Evolutionary conservation across 2,113 vertebrate species (phyloP), one percentile per base, ranked within the genome.

Genomic region (Lota lota): DNA sequence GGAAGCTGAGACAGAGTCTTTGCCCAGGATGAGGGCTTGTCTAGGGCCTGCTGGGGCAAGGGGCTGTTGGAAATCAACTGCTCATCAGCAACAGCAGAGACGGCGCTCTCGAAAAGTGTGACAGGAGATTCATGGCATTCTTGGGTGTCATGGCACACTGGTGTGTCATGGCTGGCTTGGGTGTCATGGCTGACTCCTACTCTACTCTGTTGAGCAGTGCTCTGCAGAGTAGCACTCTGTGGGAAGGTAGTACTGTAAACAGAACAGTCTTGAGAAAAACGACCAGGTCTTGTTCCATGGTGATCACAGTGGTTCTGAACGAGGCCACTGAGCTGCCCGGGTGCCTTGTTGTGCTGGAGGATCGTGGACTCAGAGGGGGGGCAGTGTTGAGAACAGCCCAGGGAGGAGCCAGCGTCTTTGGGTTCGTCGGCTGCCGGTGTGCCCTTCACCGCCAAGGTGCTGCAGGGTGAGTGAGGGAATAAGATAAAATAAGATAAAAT

Each of bases 11-110:
- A 74, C 76, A 83, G 84, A 58, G 87, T 85, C 79, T 88, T 73
- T 81, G 80, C 94, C 28, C 28, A 33, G 28, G 28, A 96, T 96
- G 94, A 93, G 75, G 51, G 51, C 12, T 15, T 14, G 12, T 53
- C 63, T 78, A 17, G 51, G 51, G 51, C 12, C 51, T 15, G 51
- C 11, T 53, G 51, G 51, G 11, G 51, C 51, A 53, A 11, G 12
- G 11, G 51, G 51, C 51, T 53, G 51, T 2, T 33, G 51, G 51
- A 17, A 11, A 53, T 17, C 2, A 3, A 2, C 51, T 53, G 51
- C 11, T 17, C 3, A 4, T 17, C n/a, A n/a, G n/a, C 12, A 53
- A 12, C 51, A 53, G 51, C 2, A 53, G 12, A 53, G 51, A 12
- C 10, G 3, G 12, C 3, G 51, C 16, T 59, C 57, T 59, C n/a